Percentiles rank a stretch among this genome's conserved stretches.
Evolutionary conservation across 1,140 invertebrate species (phyloP).

Genomic region (Drosophila pectinifera): DNA sequence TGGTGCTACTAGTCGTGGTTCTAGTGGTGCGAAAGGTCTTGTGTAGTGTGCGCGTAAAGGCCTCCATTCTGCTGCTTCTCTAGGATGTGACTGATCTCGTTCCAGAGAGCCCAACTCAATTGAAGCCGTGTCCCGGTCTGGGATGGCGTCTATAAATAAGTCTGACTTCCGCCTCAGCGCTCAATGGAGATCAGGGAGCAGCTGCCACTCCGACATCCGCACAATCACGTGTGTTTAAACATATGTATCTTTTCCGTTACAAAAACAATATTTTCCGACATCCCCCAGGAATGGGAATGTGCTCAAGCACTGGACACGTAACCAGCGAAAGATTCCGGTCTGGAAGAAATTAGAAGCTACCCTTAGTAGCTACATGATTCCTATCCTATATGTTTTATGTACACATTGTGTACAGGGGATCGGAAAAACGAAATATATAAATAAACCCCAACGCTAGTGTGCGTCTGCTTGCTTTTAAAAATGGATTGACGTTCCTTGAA

Average conservation of each 20-base stretch:
- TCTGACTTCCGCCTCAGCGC: conserved; percentile 45
- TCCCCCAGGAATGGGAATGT: neutral
- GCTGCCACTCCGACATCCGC: conserved; percentile 29
- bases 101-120: conserved; percentile 40
- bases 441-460: neutral
- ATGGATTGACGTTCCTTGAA: conserved; percentile 5
- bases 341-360: conserved; percentile 2
- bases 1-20: conserved; percentile 47
- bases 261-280: conserved; percentile 15
- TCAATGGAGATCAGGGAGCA: conserved; percentile 22
- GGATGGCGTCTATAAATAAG: conserved; percentile 48
- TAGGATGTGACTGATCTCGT: conserved; percentile 23
- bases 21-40: conserved; percentile 66
- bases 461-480: conserved; percentile 9
- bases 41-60: conserved; percentile 65
- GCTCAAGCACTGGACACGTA: neutral
- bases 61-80: conserved; percentile 46
- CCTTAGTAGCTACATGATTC: neutral
- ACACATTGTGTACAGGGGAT: neutral
- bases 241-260: conserved; percentile 1
- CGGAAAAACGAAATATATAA: conserved; percentile 2
- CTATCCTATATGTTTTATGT: neutral
- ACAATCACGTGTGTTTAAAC: neutral
- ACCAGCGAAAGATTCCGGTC: neutral
- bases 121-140: conserved; percentile 5